Evolutionary conservation across 2,888 invertebrate species (phyloP), one percentile per base, ranked within the genome.

Genomic region (Conus canariensis): DNA sequence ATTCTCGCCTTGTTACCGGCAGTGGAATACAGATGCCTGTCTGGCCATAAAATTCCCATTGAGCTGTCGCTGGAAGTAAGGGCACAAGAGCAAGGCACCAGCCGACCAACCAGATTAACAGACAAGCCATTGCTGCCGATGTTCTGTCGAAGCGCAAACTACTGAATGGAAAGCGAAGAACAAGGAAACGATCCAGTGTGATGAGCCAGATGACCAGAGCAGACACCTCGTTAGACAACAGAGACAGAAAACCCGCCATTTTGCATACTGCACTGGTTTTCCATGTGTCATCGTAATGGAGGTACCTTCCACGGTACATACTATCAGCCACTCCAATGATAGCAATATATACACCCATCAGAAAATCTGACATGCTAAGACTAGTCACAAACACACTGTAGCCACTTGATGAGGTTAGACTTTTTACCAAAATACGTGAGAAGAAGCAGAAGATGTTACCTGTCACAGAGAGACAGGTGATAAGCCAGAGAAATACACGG

Each of bases 161-260:
- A 30, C 91, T 97, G 87, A 97, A 95, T n/a, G 97, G 97, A 92
- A 97, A 96, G 22, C 97, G 97, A 74, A 97, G 97, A 0, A 97
- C 97, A 92, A 97, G 96, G 93, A 97, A 97, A n/a, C 97, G 97
- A 94, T 97, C 97, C 96, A 97, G 97, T 0, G 97, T 97, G 89
- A 97, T 97, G 91, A 97, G 93, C 0, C 97, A 97, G 22, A 97
- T 96, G 88, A 97, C 97, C 91, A 97, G 94, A 3, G 97, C 97
- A 0, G 97, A 97, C 5, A 97, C 97, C 94, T 97, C 97, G 91
- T 97, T 97, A 90, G 97, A 97, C 59, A 94, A n/a, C 8, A 93
- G 92, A 1, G 93, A 91, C 58, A 94, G 77, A 45, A 92, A 90
- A 14, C 94, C 94, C 5, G 94, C 93, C 83, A 94, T 9, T 56